Conservation (phyloP, 2,888 invertebrate species). For the Hydriomena furcata region DNA sequence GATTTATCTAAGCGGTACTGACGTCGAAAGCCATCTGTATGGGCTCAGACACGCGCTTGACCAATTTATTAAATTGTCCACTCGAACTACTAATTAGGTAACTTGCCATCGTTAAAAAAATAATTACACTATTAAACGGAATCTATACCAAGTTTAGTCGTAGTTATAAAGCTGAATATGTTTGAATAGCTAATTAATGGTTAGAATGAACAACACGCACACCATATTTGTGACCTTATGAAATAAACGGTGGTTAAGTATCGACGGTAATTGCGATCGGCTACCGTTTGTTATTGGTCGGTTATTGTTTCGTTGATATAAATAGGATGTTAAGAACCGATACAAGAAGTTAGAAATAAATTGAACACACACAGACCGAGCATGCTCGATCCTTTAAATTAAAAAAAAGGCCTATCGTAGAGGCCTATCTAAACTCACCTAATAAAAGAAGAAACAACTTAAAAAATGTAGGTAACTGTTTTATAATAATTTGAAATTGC, state of each 20-base stretch:
- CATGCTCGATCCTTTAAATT: background rate
- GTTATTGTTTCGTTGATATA: conserved; percentile 34
- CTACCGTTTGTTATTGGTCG: too few relatives aligned
- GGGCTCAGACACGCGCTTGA: too few relatives aligned
- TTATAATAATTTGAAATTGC: too few relatives aligned
- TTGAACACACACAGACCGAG: conserved; percentile 9
- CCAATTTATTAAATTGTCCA: too few relatives aligned
- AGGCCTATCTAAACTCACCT: too few relatives aligned
- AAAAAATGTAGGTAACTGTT: too few relatives aligned
- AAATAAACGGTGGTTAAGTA: conserved; percentile 24
- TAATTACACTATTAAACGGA: conserved; percentile 59
- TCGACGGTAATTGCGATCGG: conserved; percentile 36
- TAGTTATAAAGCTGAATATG: conserved; percentile 77
- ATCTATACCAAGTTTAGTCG: conserved; percentile 60
- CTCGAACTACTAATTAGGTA: too few relatives aligned
- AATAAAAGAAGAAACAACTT: too few relatives aligned
- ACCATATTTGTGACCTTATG: conserved; percentile 45
- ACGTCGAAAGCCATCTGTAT: too few relatives aligned
- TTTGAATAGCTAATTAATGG: conserved; percentile 76
- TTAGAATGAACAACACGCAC: conserved; percentile 60
- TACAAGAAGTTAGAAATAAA: conserved; percentile 8
- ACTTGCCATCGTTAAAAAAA: conserved; percentile 40
- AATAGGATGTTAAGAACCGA: conserved; percentile 19
- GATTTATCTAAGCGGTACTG: too few relatives aligned
- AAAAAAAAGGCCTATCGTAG: too few relatives aligned